Base-by-base conservation (phyloP, 2,797 vertebrate genomes). In the Rhinogobio ventralis region DNA sequence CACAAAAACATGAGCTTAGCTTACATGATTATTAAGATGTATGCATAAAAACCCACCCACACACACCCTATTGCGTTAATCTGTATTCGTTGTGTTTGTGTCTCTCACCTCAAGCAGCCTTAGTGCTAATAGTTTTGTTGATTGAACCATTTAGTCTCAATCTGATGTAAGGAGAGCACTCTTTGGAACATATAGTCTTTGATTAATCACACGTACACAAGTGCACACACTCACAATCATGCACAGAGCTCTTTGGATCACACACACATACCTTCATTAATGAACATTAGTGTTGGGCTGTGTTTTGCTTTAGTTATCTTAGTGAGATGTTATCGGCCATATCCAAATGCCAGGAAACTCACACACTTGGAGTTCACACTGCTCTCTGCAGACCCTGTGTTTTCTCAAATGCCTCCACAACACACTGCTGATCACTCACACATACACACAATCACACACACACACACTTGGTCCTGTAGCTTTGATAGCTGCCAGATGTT, bases 401-500 rank as follows among this genome's bases (percentile, higher is more conserved):
- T n/a, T n/a, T 57, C 73, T 68, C 84, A 84, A 86, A 81, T 82
- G 42, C 77, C 69, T 86, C 77, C 71, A 80, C 64, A 76, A 79
- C 45, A 82, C 81, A 84, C 72, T 53, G 66, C 60, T 88, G 81
- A 89, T 84, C 81, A 76, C 77, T 64, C 82, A 85, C 77, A 45
- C 81, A 53, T 28, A 72, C 55, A 71, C 69, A 86, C 42, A 81
- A 25, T 84, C 23, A 81, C 19, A 19, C 81, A 55, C 84, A 77
- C 81, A 86, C 71, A 79, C 74, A 25, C 53, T 85, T 83, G 76
- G 66, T 89, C 77, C 83, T 83, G 36, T 45, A 81, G 88, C 85
- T 81, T 75, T 89, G 88, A 89, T 89, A 86, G 87, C 81, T 88
- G 85, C 88, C 88, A 89, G 88, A 89, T 89, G 88, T 88, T 81